Evolutionary conservation across 30 jellyfish, hydroid and myxozoan genomes (phyloP).

Genomic region (Turritopsis dohrnii): DNA sequence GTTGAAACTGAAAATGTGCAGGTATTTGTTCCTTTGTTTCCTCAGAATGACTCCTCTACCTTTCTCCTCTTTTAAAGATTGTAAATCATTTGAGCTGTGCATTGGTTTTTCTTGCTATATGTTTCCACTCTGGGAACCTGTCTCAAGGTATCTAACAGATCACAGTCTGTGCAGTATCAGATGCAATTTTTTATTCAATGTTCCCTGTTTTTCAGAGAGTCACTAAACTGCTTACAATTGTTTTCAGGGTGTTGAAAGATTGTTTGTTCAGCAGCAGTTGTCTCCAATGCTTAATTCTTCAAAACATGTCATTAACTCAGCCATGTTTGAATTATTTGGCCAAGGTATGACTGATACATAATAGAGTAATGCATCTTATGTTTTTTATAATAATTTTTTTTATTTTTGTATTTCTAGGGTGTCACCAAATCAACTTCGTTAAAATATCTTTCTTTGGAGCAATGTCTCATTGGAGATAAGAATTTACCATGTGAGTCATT

Average conservation of each 20-base stretch:
- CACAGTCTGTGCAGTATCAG: too few species aligned
- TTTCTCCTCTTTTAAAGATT: neutral
- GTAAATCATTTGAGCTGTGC: too few species aligned
- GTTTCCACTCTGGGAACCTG: too few species aligned
- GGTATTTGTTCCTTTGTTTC: neutral
- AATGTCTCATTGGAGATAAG: constrained; percentile 57
- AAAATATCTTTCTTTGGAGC: constrained; percentile 57
- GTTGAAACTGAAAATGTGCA: neutral
- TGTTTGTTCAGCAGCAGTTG: constrained; percentile 41
- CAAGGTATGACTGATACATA: constrained; percentile 22
- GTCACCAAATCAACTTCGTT: constrained; percentile 1
- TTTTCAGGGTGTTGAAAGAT: constrained; percentile 58
- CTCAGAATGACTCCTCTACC: neutral
- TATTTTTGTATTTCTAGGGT: constrained; percentile 10
- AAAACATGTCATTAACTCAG: constrained; percentile 67
- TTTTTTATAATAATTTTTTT: neutral
- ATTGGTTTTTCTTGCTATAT: too few species aligned
- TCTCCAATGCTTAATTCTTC: constrained; percentile 65
- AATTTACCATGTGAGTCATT: constrained; percentile 47
- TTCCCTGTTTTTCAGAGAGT: too few species aligned
- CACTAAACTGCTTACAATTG: neutral
- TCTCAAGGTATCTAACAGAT: too few species aligned
- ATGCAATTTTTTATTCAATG: too few species aligned
- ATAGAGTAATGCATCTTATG: neutral
- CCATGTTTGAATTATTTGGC: constrained; percentile 52